These are phyloP conservation scores for Platypus cylindrus DNA, from an alignment of 2,888 invertebrate genomes.

Conservation along the genomic window DNA sequence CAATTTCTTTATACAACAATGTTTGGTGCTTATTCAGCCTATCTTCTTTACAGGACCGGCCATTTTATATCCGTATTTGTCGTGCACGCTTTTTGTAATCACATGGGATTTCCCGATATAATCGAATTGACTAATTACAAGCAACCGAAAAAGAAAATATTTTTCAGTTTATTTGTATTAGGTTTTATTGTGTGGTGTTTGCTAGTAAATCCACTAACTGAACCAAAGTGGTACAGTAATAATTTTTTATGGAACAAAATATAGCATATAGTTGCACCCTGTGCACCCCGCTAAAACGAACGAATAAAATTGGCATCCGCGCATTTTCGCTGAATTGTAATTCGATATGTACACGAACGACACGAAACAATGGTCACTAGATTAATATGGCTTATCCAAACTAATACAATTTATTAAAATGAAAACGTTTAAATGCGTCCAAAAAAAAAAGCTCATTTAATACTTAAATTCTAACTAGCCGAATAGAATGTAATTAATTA, in stretches of 20 bases:
- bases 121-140: slow-evolving; percentile 51
- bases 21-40: slow-evolving; percentile 93
- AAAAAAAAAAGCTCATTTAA: too few relatives aligned
- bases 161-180: slow-evolving; percentile 54
- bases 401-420: too few relatives aligned
- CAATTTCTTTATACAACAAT: slow-evolving; percentile 85
- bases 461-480: too few relatives aligned
- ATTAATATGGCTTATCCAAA: too few relatives aligned
- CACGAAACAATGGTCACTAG: too few relatives aligned
- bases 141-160: slow-evolving; percentile 43
- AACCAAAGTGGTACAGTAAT: slow-evolving; percentile 38
- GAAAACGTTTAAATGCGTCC: too few relatives aligned
- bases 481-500: too few relatives aligned
- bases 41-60: slow-evolving; percentile 77
- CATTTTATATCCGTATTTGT: slow-evolving; percentile 79
- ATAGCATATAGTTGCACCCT: too few relatives aligned
- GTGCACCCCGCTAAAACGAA: too few relatives aligned
- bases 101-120: slow-evolving; percentile 91
- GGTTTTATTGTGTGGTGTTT: slow-evolving; percentile 70
- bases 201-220: slow-evolving; percentile 63
- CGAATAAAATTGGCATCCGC: too few relatives aligned
- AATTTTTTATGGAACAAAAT: slow-evolving; percentile 18
- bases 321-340: too few relatives aligned
- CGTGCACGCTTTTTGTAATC: slow-evolving; percentile 91
- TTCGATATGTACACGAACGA: too few relatives aligned